Evolutionary conservation across 2,113 vertebrate species (phyloP), one percentile per base, ranked within the genome.

Genomic region (Planiliza haematocheilus): DNA sequence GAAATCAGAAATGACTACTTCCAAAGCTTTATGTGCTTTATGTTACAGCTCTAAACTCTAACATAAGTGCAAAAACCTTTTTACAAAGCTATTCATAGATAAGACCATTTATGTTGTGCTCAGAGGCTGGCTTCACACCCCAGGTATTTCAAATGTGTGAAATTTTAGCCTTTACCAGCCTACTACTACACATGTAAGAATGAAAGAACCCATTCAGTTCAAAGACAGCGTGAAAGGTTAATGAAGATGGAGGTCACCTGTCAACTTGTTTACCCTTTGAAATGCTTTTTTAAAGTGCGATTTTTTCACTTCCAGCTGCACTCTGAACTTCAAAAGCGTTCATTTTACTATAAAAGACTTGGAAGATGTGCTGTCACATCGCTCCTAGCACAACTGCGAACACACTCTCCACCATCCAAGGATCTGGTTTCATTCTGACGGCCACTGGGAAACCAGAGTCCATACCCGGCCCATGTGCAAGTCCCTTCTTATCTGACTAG

Each of bases 381-480:
- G 41, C 58, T 59, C 49, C 56, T 65, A 56, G 66, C 73, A 75
- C 41, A 43, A 66, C 53, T 79, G 68, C 58, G 53, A 82, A 88
- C 61, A 79, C 45, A 61, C 56, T 62, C 56, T 8, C 17, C 4
- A 4, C n/a, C 34, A 36, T n/a, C 21, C 50, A 55, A 43, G 17
- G 69, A 72, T 85, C 62, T 50, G 20, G 68, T 86, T 89, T 76
- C 65, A 61, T 30, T 30, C 46, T 0, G 56, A 82, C 70, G 81
- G 70, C 50, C 59, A 36, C 0, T 34, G 36, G 51, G 75, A 74
- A 84, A 85, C 53, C 56, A 56, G 64, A 84, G 30, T 61, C 42
- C 37, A 4, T 7, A 38, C 17, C 41, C 13, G 48, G 21, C 21
- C 38, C 14, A 6, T 14, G n/a, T 51, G 42, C n/a, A 30, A 3